These are phyloP conservation scores for Cervus canadensis DNA, from an alignment of 2,113 vertebrate genomes.

Conservation along the genomic window DNA sequence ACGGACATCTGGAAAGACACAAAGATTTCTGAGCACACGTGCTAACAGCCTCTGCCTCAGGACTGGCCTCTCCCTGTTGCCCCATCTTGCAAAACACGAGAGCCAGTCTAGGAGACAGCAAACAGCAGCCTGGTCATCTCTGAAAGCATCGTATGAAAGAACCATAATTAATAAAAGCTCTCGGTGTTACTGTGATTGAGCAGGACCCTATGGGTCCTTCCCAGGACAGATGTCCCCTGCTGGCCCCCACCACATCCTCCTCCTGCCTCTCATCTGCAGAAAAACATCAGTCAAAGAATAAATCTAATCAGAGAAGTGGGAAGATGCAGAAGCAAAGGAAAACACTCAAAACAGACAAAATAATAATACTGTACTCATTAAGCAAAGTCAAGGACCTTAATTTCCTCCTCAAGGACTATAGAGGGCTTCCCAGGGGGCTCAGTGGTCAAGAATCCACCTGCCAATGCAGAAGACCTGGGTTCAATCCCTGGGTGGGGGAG, in stretches of 20 bases:
- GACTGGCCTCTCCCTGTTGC: neutral
- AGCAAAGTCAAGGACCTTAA: neutral
- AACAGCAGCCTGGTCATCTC: neutral
- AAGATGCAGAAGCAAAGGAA: neutral
- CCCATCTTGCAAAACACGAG: neutral
- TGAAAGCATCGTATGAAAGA: neutral
- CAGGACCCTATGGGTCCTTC: neutral
- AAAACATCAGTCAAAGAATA: neutral
- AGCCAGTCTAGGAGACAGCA: too few species aligned
- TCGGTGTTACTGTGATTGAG: neutral
- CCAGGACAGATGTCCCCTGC: too few species aligned
- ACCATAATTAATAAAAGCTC: neutral
- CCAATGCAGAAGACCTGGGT: neutral
- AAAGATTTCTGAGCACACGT: fast-evolving
- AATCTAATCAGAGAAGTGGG: neutral
- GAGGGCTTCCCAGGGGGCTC: neutral
- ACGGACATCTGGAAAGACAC: neutral
- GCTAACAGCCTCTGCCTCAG: fast-evolving
- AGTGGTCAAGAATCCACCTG: neutral
- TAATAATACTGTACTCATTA: neutral
- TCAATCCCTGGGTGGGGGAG: neutral
- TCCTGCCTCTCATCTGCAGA: neutral
- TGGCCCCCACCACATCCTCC: neutral
- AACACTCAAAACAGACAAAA: neutral
- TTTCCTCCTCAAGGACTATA: neutral